Evolutionary conservation across 1,140 invertebrate species (phyloP), one percentile per base, ranked within the genome.

Genomic region (Diorhabda carinulata): DNA sequence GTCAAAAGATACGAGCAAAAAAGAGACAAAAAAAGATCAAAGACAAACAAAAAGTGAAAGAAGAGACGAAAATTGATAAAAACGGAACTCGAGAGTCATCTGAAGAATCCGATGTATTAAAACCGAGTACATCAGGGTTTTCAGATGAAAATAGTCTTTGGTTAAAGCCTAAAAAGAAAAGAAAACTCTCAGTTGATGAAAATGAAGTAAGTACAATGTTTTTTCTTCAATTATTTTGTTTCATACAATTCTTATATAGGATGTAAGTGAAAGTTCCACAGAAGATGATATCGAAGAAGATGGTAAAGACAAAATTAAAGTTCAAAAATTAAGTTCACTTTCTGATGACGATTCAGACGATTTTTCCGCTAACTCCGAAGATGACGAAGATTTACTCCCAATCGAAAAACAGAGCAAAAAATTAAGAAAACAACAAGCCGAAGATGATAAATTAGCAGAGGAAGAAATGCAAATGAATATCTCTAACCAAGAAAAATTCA

Each of bases 361-460:
- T 63, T 41, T 7, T 61, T 61, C 59, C 42, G 59, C 88, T 76
- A 89, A 91, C 78, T 75, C 78, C 64, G 70, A 76, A 58, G 75
- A 78, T 65, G 74, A 77, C 66, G 69, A 72, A 70, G 76, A 82
- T 57, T 79, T 92, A 79, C 80, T 95, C 44, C 94, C 94, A 2
- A 93, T 97, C 81, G 95, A 97, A 83, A 93, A 90, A 80, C 87
- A 89, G 70, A 91, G 92, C 67, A 91, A 90, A 70, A 93, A 91
- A 80, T 81, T 97, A 2, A 89, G 89, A 77, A 90, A 90, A 74
- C 89, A 92, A 77, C 84, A 91, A 78, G 85, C 86, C 69, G 79
- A 87, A 76, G 88, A 91, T 72, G 85, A 87, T 60, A 87, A 93
- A 82, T 76, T 92, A 59, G 91, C 91, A n/a, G 89, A 93, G 72